phyloP scores from a whole-genome alignment of 2,113 vertebrate species.

The Cebus imitator region DNA sequence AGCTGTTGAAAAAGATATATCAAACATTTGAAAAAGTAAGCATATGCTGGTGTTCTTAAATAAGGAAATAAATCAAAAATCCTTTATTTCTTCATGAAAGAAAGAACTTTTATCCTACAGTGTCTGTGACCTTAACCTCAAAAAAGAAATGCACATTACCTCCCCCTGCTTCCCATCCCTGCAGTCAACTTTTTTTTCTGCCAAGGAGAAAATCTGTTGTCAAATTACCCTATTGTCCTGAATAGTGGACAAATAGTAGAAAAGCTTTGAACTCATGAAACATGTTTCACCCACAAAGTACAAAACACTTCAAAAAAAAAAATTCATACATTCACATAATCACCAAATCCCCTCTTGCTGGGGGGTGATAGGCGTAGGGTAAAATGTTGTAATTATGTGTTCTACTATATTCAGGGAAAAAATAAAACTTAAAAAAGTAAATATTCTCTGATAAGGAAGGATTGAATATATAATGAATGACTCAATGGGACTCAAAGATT shows the following conservation, averaged over 20 bases:
- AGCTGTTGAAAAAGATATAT: constrained; percentile 31
- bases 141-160: not conserved
- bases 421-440: constrained; percentile 16
- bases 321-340: not conserved
- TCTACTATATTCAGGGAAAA: not conserved
- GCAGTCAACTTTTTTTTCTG: constrained; percentile 52
- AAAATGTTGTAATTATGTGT: not conserved
- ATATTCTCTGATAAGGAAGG: not conserved
- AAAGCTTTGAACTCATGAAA: constrained; percentile 66
- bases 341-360: not conserved
- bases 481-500: not conserved
- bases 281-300: constrained; percentile 50
- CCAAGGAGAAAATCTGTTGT: constrained; percentile 37
- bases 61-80: constrained; percentile 3
- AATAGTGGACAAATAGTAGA: not conserved
- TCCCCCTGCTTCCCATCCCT: not conserved
- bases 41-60: not conserved
- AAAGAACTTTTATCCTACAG: constrained; percentile 14
- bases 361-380: not conserved
- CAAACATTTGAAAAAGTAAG: constrained; percentile 53
- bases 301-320: constrained; percentile 51
- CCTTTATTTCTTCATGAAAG: not conserved
- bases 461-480: not conserved
- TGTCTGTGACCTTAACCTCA: constrained; percentile 13
- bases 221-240: constrained; percentile 37